These are phyloP conservation scores for Himalopsyche kuldschensis DNA, from an alignment of 2,888 invertebrate species.

Conservation along the genomic window DNA sequence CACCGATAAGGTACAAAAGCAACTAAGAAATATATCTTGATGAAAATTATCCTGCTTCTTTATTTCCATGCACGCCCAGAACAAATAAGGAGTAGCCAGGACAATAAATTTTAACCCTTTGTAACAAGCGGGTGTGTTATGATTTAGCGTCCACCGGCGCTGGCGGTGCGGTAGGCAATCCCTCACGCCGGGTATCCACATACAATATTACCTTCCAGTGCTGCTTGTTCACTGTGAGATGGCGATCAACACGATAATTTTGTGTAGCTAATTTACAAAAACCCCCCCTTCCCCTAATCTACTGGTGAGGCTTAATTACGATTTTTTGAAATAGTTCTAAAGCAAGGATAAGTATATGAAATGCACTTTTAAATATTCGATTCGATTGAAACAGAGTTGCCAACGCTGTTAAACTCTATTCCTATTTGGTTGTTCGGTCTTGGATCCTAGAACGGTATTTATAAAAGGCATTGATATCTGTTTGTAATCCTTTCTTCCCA, in stretches of 20 bases:
- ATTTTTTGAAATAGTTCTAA: neutral
- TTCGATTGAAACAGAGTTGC: too few species aligned
- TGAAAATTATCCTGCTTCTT: neutral
- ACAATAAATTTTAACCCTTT: conserved; percentile 13
- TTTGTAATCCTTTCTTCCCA: too few species aligned
- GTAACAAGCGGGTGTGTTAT: conserved; percentile 15
- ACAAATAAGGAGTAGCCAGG: conserved; percentile 16
- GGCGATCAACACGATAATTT: conserved; percentile 19
- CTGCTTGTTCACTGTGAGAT: neutral
- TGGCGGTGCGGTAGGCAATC: neutral
- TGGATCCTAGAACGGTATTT: too few species aligned
- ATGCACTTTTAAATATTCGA: too few species aligned
- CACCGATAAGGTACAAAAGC: neutral
- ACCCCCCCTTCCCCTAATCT: too few species aligned
- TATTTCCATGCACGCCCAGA: neutral
- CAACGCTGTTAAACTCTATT: too few species aligned
- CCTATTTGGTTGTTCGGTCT: too few species aligned
- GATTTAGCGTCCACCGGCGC: conserved; percentile 12
- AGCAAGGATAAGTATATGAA: too few species aligned
- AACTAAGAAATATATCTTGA: neutral
- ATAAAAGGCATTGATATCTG: too few species aligned
- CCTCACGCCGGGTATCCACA: neutral
- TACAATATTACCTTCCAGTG: neutral
- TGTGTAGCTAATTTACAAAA: conserved; percentile 15
- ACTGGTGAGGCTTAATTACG: neutral